Evolutionary conservation across 2,797 vertebrate species (phyloP), one percentile per base, ranked within the genome.

Genomic region (Apogon hyalosoma): DNA sequence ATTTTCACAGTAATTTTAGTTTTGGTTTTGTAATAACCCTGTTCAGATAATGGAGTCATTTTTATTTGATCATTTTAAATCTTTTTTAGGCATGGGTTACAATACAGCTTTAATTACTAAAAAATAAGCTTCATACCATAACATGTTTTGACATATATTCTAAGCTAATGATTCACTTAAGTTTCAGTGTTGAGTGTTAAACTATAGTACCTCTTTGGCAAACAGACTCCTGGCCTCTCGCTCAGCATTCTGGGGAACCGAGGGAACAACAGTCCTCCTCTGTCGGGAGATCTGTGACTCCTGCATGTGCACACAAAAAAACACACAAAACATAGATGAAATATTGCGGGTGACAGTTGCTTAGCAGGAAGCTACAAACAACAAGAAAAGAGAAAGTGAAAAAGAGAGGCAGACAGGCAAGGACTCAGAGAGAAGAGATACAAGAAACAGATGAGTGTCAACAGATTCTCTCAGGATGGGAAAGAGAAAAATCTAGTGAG

Each of bases 181-280:
- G 14, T 14, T 12, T 4, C 1, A 14, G 6, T n/a, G 7, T 42
- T 42, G 46, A 18, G 40, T 2, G 11, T 18, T 31, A 48, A 0
- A 45, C 41, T 53, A 19, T 8, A 63, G 69, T 93, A 99, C 98
- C 97, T 99, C 96, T 93, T 95, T 97, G 82, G 97, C 96, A 64
- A 99, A 98, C 65, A 99, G 94, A 77, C 95, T 97, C 87, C 94
- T 95, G 67, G 97, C 97, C 87, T 96, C 96, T 61, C 90, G 93
- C 60, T 95, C 94, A 2, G 97, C 96, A 42, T 98, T 97, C 83
- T 97, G 96, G 66, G 97, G 98, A 58, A 99, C 97, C 0, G 96
- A 95, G 0, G 95, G 94, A 78, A 94, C 89, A 2, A 96, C 73
- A 0, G 97, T 98, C 85, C 97, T 95, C 61, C 93, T 95, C 68